phyloP scores from a whole-genome alignment of 2,888 invertebrate genomes.

The Andrena hattorfiana region DNA sequence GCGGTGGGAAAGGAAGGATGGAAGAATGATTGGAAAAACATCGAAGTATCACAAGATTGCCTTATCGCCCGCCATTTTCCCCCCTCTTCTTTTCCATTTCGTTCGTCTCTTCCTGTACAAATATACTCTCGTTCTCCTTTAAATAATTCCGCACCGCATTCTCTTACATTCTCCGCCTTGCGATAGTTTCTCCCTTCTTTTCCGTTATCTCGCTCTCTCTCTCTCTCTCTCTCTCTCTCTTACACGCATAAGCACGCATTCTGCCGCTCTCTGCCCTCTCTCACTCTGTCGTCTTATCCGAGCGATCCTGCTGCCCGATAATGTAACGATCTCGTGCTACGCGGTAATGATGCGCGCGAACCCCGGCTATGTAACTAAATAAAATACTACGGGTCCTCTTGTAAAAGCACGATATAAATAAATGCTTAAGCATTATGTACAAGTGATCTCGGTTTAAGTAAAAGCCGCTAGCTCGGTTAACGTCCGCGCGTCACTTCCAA shows the following conservation, averaged over 20 bases:
- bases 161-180: conserved; percentile 19
- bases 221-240: not conserved
- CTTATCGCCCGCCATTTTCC: conserved; percentile 70
- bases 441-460: conserved; percentile 81
- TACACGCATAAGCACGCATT: conserved; percentile 26
- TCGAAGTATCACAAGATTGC: conserved; percentile 83
- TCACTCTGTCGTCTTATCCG: conserved; percentile 13
- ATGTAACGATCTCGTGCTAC: conserved; percentile 58
- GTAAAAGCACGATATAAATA: conserved; percentile 84
- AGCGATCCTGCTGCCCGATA: conserved; percentile 49
- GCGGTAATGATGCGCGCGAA: conserved; percentile 64
- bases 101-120: conserved; percentile 41
- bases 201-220: conserved; percentile 12
- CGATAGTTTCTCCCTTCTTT: not conserved
- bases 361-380: conserved; percentile 77
- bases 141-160: conserved; percentile 36
- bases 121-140: conserved; percentile 26
- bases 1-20: conserved; percentile 58
- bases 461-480: conserved; percentile 80
- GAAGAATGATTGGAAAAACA: conserved; percentile 71
- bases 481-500: conserved; percentile 41
- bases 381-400: conserved; percentile 82
- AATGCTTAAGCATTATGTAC: conserved; percentile 84
- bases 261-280: conserved; percentile 14
- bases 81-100: conserved; percentile 33